Percentiles rank a stretch among this genome's conserved stretches.
These are phyloP conservation scores for Oasisia sp. DNA, from an alignment of 2,888 invertebrate species.

Conservation along the genomic window DNA sequence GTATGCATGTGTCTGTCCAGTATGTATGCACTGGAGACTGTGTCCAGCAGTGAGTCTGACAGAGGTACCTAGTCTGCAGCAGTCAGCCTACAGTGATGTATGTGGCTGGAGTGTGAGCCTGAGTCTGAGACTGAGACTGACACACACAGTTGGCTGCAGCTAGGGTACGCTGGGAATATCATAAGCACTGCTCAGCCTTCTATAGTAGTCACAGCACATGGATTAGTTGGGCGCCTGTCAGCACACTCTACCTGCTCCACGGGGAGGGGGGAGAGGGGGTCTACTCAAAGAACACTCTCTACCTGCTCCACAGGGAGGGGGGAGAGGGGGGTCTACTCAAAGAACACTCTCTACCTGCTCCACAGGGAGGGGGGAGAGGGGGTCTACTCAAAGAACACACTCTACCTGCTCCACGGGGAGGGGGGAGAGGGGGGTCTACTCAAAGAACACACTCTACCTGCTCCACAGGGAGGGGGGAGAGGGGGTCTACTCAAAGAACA, in stretches of 20 bases:
- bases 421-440: background rate
- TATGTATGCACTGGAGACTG: too few species aligned
- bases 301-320: background rate
- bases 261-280: background rate
- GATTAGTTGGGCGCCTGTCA: background rate
- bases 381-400: background rate
- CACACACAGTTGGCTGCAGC: background rate
- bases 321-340: background rate
- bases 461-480: background rate
- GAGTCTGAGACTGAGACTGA: background rate
- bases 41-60: background rate
- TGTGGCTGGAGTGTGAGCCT: background rate
- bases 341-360: background rate
- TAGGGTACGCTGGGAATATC: background rate
- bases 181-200: background rate
- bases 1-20: too few species aligned
- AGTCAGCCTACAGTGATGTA: background rate
- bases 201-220: background rate
- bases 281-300: background rate
- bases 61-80: background rate
- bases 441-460: background rate
- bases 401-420: background rate
- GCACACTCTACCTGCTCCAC: background rate
- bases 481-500: background rate
- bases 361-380: background rate